Conservation (phyloP, 2,888 invertebrate genomes). For the Bibio marci region DNA sequence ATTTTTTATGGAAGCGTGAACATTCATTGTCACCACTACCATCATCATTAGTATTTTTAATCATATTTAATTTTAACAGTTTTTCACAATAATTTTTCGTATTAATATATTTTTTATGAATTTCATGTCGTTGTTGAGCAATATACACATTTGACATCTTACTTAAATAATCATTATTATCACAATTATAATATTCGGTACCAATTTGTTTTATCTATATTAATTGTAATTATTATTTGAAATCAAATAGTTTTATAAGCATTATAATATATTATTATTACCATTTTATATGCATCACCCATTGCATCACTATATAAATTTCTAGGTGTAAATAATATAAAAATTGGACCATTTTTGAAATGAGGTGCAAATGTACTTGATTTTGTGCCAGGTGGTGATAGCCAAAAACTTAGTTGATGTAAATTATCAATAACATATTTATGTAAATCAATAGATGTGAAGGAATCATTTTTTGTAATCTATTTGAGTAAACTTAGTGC, state of each 20-base stretch:
- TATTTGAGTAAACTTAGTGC: no score
- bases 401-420: conserved; percentile 44
- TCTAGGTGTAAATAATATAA: conserved; percentile 62
- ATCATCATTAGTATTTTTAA: no score
- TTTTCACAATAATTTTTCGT: conserved; percentile 3
- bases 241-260: conserved; percentile 6
- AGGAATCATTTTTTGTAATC: conserved; percentile 15
- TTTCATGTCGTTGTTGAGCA: conserved; percentile 5
- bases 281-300: conserved; percentile 52
- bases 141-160: conserved; percentile 25
- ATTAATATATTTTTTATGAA: conserved; percentile 1
- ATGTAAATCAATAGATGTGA: conserved; percentile 33
- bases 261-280: conserved; percentile 24
- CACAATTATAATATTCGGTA: conserved; percentile 54
- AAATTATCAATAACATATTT: conserved; percentile 45
- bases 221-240: conserved; percentile 6
- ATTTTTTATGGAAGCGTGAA: neutral
- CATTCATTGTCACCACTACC: no score
- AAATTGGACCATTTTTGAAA: conserved; percentile 48
- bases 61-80: neutral
- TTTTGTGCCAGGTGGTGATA: conserved; percentile 56
- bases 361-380: conserved; percentile 47
- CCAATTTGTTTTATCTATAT: conserved; percentile 51
- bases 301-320: conserved; percentile 44
- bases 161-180: conserved; percentile 31